Evolutionary conservation across 64 coral and sea anemone genomes (phyloP).

Genomic region (Catalaphyllia jardinei): DNA sequence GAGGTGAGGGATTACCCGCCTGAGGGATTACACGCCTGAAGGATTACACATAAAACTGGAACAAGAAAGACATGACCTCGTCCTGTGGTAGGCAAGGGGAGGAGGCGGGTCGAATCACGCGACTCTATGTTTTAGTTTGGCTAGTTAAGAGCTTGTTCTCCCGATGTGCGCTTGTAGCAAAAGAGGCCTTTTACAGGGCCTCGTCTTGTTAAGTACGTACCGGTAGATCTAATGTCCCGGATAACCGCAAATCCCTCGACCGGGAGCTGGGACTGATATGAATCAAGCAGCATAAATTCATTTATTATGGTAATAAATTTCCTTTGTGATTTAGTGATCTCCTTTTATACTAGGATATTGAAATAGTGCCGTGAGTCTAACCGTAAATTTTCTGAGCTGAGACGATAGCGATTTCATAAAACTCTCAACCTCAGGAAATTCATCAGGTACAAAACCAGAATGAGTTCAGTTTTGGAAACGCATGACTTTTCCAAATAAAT

Average conservation of each 20-base stretch:
- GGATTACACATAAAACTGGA: background rate
- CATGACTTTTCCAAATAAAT: too few species aligned
- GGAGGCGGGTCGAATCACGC: background rate
- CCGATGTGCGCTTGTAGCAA: background rate
- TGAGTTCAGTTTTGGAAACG: too few species aligned
- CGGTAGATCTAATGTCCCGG: background rate
- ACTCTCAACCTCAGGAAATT: too few species aligned
- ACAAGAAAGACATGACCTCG: background rate
- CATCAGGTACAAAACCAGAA: too few species aligned
- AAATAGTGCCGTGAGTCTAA: too few species aligned
- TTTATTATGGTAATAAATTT: constrained; percentile 8
- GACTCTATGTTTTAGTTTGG: background rate
- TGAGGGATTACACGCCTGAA: too few species aligned
- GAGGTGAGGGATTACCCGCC: background rate
- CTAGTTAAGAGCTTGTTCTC: background rate
- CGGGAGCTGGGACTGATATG: constrained; percentile 1
- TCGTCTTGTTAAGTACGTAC: constrained; percentile 2
- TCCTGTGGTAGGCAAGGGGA: background rate
- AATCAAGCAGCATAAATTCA: background rate
- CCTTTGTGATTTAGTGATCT: too few species aligned
- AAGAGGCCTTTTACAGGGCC: too few species aligned
- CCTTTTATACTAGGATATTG: too few species aligned
- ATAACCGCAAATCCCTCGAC: background rate
- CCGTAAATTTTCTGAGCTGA: too few species aligned
- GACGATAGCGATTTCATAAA: too few species aligned